Conservation (phyloP, 2,888 invertebrate species). For the Rapana venosa region DNA sequence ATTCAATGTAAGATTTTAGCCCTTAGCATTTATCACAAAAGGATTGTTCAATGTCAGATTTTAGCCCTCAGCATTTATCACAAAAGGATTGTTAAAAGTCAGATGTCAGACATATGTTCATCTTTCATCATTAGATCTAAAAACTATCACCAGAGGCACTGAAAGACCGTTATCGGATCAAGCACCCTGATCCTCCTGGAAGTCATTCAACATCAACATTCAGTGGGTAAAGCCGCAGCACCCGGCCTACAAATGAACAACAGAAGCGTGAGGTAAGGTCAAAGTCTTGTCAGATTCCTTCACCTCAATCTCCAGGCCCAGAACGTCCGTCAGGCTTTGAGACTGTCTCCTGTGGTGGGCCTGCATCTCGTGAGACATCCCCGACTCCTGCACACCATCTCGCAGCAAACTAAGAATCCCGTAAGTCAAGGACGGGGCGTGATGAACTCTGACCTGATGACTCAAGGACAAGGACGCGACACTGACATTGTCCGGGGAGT, state of each 20-base stretch:
- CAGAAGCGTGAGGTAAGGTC: neutral
- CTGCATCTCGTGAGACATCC: neutral
- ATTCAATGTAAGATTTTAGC: too few relatives aligned
- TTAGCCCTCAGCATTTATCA: neutral
- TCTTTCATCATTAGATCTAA: neutral
- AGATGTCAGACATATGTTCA: neutral
- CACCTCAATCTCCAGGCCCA: neutral
- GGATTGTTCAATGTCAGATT: too few relatives aligned
- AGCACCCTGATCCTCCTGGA: neutral
- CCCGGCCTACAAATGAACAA: neutral
- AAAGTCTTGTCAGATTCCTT: neutral
- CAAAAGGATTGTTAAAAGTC: neutral
- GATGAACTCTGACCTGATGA: conserved; percentile 30
- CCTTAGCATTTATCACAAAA: too few relatives aligned
- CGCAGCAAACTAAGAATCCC: conserved; percentile 40
- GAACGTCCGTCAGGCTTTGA: conserved; percentile 33
- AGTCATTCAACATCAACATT: neutral
- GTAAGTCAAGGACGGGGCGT: conserved; percentile 39
- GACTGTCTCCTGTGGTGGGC: conserved; percentile 16
- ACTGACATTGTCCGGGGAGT: conserved; percentile 34
- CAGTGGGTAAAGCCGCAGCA: neutral
- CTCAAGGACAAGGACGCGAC: conserved; percentile 22
- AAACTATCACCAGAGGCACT: neutral
- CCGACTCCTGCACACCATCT: neutral
- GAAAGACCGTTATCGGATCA: too few relatives aligned